Conservation (phyloP, 2,797 vertebrate genomes). For the Melanotaenia nigrans region DNA sequence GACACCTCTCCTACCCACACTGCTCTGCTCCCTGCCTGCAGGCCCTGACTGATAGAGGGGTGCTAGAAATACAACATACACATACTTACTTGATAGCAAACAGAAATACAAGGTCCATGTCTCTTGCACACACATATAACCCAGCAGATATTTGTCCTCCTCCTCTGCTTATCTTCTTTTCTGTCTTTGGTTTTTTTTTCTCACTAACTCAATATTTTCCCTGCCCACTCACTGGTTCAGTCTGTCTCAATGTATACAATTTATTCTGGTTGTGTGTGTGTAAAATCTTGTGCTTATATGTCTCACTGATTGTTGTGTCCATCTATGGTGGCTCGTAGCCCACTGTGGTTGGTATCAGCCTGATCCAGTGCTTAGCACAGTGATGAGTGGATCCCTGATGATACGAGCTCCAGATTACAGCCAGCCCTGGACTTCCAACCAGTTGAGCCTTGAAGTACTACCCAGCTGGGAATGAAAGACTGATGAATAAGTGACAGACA, state of each 20-base stretch:
- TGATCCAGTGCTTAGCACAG: conserved; percentile 64
- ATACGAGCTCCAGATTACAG: conserved; percentile 62
- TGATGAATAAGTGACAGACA: conserved; percentile 21
- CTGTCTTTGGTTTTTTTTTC: conserved; percentile 39
- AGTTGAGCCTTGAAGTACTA: conserved; percentile 17
- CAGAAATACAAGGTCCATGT: conserved; percentile 48
- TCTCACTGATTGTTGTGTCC: conserved; percentile 49
- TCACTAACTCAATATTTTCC: conserved; percentile 48
- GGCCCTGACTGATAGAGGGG: conserved; percentile 68
- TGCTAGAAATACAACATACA: conserved; percentile 59
- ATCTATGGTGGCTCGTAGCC: conserved; percentile 52
- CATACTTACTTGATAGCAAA: conserved; percentile 36
- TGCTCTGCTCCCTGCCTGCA: conserved; percentile 63
- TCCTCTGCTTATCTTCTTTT: conserved; percentile 47
- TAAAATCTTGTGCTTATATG: conserved; percentile 33
- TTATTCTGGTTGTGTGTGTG: conserved; percentile 30
- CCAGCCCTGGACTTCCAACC: conserved; percentile 45
- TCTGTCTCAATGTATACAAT: conserved; percentile 48
- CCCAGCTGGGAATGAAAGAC: conserved; percentile 33
- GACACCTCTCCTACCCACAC: conserved; percentile 76
- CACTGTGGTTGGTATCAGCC: conserved; percentile 54
- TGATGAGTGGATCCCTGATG: conserved; percentile 54
- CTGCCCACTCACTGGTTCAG: conserved; percentile 48
- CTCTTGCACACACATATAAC: conserved; percentile 22
- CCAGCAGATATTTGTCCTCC: conserved; percentile 19